These are phyloP conservation scores for Drosophila tropicalis DNA, from an alignment of 1,140 invertebrate genomes.

Conservation along the genomic window DNA sequence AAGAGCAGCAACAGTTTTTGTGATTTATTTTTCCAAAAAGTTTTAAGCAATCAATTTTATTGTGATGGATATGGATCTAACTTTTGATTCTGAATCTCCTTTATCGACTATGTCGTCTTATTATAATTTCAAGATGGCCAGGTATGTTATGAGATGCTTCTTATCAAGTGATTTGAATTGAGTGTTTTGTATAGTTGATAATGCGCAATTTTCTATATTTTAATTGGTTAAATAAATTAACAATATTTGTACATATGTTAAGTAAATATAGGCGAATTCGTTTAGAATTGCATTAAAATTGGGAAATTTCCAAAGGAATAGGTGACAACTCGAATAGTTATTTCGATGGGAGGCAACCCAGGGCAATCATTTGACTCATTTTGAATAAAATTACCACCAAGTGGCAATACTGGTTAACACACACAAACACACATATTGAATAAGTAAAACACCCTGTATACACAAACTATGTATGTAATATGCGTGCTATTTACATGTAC, in stretches of 20 bases:
- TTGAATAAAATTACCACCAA: too few relatives aligned
- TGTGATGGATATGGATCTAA: conserved; percentile 70
- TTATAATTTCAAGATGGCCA: conserved; percentile 65
- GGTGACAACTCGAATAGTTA: neutral
- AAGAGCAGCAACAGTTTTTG: conserved; percentile 14
- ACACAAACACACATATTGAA: neutral
- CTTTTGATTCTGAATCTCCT: conserved; percentile 56
- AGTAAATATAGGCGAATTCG: too few relatives aligned
- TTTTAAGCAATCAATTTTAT: conserved; percentile 31
- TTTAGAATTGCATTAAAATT: too few relatives aligned
- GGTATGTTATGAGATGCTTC: conserved; percentile 51
- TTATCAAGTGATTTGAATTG: neutral
- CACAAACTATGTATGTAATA: neutral
- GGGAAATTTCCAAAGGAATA: too few relatives aligned
- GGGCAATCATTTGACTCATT: too few relatives aligned
- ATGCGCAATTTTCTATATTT: conserved; percentile 36
- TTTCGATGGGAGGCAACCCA: neutral
- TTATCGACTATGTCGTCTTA: conserved; percentile 70
- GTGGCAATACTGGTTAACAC: neutral
- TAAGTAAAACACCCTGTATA: neutral
- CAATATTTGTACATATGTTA: too few relatives aligned
- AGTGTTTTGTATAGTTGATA: conserved; percentile 23
- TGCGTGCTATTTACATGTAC: conserved; percentile 10
- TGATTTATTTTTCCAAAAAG: conserved; percentile 35
- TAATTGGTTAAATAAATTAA: conserved; percentile 2